Conservation (phyloP, 2,113 vertebrate genomes). For the Morone saxatilis region DNA sequence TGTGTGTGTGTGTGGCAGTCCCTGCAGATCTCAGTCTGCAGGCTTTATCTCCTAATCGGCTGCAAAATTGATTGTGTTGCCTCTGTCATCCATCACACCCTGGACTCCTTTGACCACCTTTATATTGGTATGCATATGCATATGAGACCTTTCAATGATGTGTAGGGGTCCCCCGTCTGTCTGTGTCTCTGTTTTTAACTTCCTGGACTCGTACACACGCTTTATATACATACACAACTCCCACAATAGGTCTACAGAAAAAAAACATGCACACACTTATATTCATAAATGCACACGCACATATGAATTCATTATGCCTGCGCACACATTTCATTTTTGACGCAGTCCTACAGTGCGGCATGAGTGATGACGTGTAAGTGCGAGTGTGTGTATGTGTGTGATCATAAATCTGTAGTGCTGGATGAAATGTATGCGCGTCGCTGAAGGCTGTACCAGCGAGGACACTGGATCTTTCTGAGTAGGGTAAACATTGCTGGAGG, state of each 20-base stretch:
- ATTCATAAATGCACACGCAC: conserved; percentile 12
- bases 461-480: conserved; percentile 52
- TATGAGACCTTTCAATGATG: conserved; percentile 64
- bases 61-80: conserved; percentile 55
- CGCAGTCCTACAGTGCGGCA: conserved; percentile 39
- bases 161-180: neutral
- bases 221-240: neutral
- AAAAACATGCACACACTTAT: conserved; percentile 6
- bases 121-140: conserved; percentile 65
- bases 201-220: neutral
- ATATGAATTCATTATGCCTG: conserved; percentile 27
- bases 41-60: conserved; percentile 46
- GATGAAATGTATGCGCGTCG: conserved; percentile 40
- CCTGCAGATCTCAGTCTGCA: conserved; percentile 14
- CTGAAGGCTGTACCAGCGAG: conserved; percentile 43
- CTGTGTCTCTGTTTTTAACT: conserved; percentile 1
- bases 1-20: neutral
- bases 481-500: conserved; percentile 61
- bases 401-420: conserved; percentile 61
- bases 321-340: conserved; percentile 45
- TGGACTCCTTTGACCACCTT: conserved; percentile 52
- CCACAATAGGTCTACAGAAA: neutral
- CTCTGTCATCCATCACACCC: conserved; percentile 66
- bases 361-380: conserved; percentile 23
- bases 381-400: conserved; percentile 3